Base-by-base conservation (phyloP, 2,888 invertebrate species). In the Tenodera sinensis region DNA sequence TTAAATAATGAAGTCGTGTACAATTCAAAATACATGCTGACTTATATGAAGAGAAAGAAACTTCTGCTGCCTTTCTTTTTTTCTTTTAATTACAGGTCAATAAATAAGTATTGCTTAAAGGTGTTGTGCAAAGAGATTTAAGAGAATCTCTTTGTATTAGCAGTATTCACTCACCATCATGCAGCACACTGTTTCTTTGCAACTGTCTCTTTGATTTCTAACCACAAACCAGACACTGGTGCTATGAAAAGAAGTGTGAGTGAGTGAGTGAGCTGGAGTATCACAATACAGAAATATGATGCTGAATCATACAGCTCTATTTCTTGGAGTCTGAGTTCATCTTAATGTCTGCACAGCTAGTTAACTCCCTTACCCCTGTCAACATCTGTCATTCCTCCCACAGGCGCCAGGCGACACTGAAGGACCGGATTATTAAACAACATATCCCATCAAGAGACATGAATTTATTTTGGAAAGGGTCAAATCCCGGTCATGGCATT, bases 181-280 rank as follows among this genome's bases (percentile, higher is more conserved):
- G 34, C 34, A 20, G 25, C 85, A 92, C 92, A 71, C 54, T 6
- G 54, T 3, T 71, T 6, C 54, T 71, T 15, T 71, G 54, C 54
- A 71, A 25, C 54, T 71, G 15, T 20, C 25, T 71, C 20, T 20
- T 71, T 71, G 12, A 42, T 42, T 25, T 71, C 54, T 71, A 71
- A 71, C 54, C 54, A 71, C 54, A 71, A 71, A 71, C 20, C 54
- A 71, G 54, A 71, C 54, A 71, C 54, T 25, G 54, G 15, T 71
- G 54, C 54, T 25, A 71, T 20, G 54, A 71, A 71, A 71, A 71
- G 54, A 71, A 71, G 54, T n/a, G n/a, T n/a, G n/a, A n/a, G n/a
- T n/a, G n/a, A n/a, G n/a, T 71, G 54, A 71, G 20, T 71, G 25
- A 12, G 54, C 54, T 71, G 54, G 54, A 71, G 54, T 71, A 71